Evolutionary conservation across 2,888 invertebrate species (phyloP).

Genomic region (Luperina testacea): DNA sequence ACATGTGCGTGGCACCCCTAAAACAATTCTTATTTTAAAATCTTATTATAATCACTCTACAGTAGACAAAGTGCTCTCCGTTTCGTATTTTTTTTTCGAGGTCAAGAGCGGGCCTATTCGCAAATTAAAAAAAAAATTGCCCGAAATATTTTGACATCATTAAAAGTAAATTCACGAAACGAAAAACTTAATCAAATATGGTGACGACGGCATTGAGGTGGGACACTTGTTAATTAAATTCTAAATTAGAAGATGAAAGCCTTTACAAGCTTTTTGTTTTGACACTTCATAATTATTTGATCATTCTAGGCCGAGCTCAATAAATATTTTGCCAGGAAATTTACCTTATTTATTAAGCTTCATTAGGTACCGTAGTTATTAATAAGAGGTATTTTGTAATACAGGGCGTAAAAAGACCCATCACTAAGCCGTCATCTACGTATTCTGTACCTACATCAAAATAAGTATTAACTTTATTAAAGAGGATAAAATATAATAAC

Average conservation of each 20-base stretch:
- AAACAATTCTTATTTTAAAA: not conserved
- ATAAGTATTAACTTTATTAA: not conserved
- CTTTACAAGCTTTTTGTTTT: slow-evolving; percentile 71
- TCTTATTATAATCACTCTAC: not conserved
- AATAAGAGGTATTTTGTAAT: not conserved
- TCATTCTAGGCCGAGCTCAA: slow-evolving; percentile 64
- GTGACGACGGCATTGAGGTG: slow-evolving; percentile 55
- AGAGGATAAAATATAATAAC: not conserved
- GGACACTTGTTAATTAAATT: slow-evolving; percentile 70
- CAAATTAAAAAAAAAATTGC: not conserved
- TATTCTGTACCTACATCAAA: not conserved
- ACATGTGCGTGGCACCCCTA: not conserved
- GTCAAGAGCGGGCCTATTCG: too few relatives aligned
- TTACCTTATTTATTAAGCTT: slow-evolving; percentile 5
- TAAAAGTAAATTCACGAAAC: slow-evolving; percentile 20
- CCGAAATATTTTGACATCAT: slow-evolving; percentile 21
- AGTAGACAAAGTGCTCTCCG: not conserved
- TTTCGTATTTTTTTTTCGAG: not conserved
- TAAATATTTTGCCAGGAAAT: slow-evolving; percentile 23
- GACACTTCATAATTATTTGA: slow-evolving; percentile 70
- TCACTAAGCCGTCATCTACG: not conserved
- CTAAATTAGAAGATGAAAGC: slow-evolving; percentile 71
- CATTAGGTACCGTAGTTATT: not conserved
- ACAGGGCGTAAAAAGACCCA: not conserved
- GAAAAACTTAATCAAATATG: slow-evolving; percentile 22